phyloP scores from a whole-genome alignment of 23 tunicate genomes.

The Aplidium turbinatum region DNA sequence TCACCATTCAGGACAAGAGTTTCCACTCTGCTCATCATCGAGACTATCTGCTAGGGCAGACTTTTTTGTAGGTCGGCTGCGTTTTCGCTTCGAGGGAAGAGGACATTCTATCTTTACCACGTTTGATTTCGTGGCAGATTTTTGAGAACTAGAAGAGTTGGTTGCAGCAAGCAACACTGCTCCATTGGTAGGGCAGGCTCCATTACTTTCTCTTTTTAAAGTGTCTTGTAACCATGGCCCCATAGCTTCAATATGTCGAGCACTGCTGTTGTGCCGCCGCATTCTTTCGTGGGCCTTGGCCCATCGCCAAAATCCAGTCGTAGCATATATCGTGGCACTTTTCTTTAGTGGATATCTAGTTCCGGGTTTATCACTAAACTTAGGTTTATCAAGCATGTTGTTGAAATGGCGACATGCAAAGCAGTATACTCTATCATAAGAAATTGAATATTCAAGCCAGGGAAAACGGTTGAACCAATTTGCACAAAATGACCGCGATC shows the following conservation, averaged over 20 bases:
- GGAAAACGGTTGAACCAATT: conserved; percentile 54
- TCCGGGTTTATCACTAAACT: neutral
- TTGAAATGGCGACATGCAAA: conserved; percentile 59
- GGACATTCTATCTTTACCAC: neutral
- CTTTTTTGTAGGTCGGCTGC: conserved; percentile 31
- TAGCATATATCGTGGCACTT: conserved; percentile 45
- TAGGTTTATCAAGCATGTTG: neutral
- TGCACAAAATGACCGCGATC: conserved; percentile 43
- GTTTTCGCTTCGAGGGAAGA: conserved; percentile 20
- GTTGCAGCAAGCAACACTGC: neutral
- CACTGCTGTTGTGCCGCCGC: conserved; percentile 48
- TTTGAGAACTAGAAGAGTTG: neutral
- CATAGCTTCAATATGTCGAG: conserved; percentile 42
- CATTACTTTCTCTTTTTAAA: conserved; percentile 18
- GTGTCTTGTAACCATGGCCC: conserved; percentile 51
- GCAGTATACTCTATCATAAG: conserved; percentile 40
- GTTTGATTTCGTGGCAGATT: neutral
- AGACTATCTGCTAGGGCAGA: too few species aligned
- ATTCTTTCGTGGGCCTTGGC: conserved; percentile 52
- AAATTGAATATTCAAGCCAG: conserved; percentile 52
- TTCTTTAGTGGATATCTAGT: neutral
- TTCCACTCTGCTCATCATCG: too few species aligned
- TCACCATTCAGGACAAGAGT: too few species aligned
- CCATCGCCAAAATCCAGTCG: conserved; percentile 47
- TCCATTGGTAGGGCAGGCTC: conserved; percentile 4